Base-by-base conservation (phyloP, 1,140 invertebrate species). In the Drosophila ercepeae region DNA sequence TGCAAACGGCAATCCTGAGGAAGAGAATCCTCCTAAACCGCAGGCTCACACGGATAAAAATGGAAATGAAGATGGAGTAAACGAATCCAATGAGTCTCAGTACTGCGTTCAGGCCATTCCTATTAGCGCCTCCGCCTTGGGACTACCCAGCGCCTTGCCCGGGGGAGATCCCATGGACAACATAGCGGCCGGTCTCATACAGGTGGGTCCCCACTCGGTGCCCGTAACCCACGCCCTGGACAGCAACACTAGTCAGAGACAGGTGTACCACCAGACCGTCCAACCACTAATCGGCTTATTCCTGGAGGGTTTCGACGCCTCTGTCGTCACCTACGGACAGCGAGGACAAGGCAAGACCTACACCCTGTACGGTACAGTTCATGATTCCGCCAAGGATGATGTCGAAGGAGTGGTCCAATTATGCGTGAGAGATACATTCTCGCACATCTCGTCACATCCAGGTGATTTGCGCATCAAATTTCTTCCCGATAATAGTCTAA, bases 281-380 rank as follows among this genome's bases (percentile, higher is more conserved):
- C 90, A 91, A 25, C 92, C 92, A 1, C 91, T 95, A 75, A 92
- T 95, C 11, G 93, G 93, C 64, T 93, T 93, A 67, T 94, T 95
- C 59, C 83, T 95, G 29, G 94, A 95, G 89, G 94, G 95, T 3
- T 95, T 94, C 77, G 94, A 95, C 91, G 94, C 94, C 19, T 95
- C 96, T 14, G 93, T 96, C 39, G 93, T 96, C 23, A 94, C 95
- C 9, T 95, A 96, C 90, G 96, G 96, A 0, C 96, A 97, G 89
- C 93, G 93, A 14, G 94, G 94, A 18, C 95, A 94, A 72, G 96
- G 96, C 3, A 97, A 97, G 92, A 96, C 95, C 1, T 96, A 95
- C 76, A 95, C 95, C 1, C 92, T 97, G 54, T 94, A 96, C 83
- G 96, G 96, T 7, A 94, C 95, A 84, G 94, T 94, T 29, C 93